Evolutionary conservation across 2,113 vertebrate genomes (phyloP).

Genomic region (Hemicordylus capensis): DNA sequence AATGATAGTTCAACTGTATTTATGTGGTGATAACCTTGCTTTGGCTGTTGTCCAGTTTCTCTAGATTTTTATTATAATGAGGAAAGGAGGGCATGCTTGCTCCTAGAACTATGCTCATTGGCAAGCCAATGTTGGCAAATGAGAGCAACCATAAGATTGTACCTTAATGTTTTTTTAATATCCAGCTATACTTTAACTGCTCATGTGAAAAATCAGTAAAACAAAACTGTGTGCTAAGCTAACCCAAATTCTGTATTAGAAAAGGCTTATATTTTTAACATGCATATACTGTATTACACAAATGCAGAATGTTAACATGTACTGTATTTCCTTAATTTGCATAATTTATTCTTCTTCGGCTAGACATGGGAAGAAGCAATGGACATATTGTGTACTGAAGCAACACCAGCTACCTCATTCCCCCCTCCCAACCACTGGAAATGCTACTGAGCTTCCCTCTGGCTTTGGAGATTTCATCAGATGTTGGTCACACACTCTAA

Average conservation of each 20-base stretch:
- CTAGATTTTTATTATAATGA: not conserved
- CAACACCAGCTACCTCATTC: not conserved
- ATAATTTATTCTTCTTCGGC: not conserved
- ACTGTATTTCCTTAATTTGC: not conserved
- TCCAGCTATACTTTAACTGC: not conserved
- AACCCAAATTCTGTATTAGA: not conserved
- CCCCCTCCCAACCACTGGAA: not conserved
- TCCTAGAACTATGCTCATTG: slow-evolving; percentile 1
- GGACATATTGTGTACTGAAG: not conserved
- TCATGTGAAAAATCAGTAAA: no score
- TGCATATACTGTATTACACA: not conserved
- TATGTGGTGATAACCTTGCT: slow-evolving; percentile 1
- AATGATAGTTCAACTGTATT: not conserved
- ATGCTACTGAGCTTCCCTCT: not conserved
- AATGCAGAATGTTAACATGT: not conserved
- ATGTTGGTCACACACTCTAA: no score
- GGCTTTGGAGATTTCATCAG: not conserved
- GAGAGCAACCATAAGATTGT: not conserved
- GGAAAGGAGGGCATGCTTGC: not conserved
- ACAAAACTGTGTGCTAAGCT: not conserved
- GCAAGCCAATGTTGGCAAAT: not conserved
- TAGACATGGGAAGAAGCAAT: not conserved
- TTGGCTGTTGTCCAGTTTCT: slow-evolving; percentile 3
- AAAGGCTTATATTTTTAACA: not conserved
- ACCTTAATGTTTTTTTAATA: not conserved